Percentiles rank a stretch among this genome's conserved stretches.
phyloP scores from a whole-genome alignment of 2,888 invertebrate genomes.

The Monopis laevigella region DNA sequence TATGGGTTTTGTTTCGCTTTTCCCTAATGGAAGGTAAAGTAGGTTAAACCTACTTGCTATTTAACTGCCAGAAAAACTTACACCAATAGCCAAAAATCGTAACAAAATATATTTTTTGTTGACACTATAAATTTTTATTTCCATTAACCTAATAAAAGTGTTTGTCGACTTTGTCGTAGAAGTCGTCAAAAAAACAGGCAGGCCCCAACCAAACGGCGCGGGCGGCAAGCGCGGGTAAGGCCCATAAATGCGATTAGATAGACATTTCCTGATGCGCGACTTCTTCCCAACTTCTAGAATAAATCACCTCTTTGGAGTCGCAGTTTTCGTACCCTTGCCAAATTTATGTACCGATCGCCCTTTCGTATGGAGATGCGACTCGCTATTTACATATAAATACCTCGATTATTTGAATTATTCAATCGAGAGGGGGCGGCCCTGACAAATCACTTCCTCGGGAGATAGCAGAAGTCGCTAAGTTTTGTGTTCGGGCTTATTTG shows the following conservation, averaged over 20 bases:
- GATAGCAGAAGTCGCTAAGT: slow-evolving; percentile 56
- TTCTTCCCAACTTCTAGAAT: slow-evolving; percentile 62
- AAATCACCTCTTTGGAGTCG: slow-evolving; percentile 65
- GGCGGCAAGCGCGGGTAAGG: slow-evolving; percentile 18
- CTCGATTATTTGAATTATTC: slow-evolving; percentile 69
- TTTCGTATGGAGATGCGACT: slow-evolving; percentile 67
- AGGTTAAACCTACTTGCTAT: too few species aligned
- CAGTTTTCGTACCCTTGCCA: slow-evolving; percentile 64
- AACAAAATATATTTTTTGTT: not conserved
- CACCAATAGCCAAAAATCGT: too few species aligned
- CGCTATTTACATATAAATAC: slow-evolving; percentile 68
- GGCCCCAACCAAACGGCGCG: not conserved
- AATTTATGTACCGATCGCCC: slow-evolving; percentile 68
- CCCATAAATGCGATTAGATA: slow-evolving; percentile 65
- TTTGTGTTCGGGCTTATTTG: slow-evolving; percentile 22
- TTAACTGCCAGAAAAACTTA: too few species aligned
- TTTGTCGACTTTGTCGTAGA: not conserved
- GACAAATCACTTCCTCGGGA: slow-evolving; percentile 67
- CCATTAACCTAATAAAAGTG: slow-evolving; percentile 7
- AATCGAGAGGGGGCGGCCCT: slow-evolving; percentile 67
- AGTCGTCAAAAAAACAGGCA: not conserved
- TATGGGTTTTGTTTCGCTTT: not conserved
- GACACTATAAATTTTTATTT: slow-evolving; percentile 6
- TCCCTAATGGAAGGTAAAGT: too few species aligned
- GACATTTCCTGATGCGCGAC: slow-evolving; percentile 63